Evolutionary conservation across 2,888 invertebrate species (phyloP).

Genomic region (Eutolmus rufibarbis): DNA sequence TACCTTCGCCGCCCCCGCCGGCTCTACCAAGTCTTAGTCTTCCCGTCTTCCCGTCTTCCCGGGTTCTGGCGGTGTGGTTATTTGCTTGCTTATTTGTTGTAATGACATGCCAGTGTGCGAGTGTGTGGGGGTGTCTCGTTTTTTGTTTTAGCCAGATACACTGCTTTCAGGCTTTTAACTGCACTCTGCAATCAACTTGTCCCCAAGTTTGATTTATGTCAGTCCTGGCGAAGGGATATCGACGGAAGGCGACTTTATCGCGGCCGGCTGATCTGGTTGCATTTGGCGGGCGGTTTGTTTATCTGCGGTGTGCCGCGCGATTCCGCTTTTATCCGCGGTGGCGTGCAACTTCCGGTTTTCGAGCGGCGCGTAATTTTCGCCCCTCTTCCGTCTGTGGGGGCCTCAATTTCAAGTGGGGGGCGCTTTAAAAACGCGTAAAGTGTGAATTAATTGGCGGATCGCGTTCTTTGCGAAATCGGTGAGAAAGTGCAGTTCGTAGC

Average conservation of each 20-base stretch:
- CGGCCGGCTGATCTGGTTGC: constrained; percentile 3
- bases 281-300: constrained; percentile 36
- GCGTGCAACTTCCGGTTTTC: not conserved
- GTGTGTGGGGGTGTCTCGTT: constrained; percentile 43
- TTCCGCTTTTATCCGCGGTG: not conserved
- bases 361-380: not conserved
- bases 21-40: not conserved
- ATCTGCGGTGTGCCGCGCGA: not conserved
- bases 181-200: constrained; percentile 53
- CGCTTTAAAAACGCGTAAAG: not conserved
- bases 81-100: constrained; percentile 45
- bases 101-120: constrained; percentile 23
- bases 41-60: constrained; percentile 12
- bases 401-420: not conserved
- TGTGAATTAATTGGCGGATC: constrained; percentile 29
- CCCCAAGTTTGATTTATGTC: constrained; percentile 54
- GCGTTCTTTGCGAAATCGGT: constrained; percentile 2
- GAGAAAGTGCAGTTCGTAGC: not conserved
- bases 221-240: constrained; percentile 52
- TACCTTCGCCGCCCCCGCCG: not conserved
- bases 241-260: constrained; percentile 42
- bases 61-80: constrained; percentile 45
- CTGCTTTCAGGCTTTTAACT: constrained; percentile 50
- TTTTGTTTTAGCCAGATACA: constrained; percentile 41
- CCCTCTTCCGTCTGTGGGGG: not conserved